Evolutionary conservation across 2,797 vertebrate genomes (phyloP).

Genomic region (Ispidina picta): DNA sequence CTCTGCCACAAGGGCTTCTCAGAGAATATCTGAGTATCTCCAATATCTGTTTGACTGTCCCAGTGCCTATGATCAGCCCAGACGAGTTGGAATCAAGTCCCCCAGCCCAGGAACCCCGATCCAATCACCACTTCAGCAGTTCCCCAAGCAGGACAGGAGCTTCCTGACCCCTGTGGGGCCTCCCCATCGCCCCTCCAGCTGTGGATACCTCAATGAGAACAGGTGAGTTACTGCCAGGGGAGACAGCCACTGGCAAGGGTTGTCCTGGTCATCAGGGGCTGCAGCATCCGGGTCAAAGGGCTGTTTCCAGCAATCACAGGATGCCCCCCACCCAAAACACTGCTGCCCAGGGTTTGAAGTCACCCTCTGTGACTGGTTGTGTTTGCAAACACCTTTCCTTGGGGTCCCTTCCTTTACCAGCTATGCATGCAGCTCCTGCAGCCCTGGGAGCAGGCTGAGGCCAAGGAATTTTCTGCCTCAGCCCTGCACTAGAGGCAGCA

Average conservation of each 20-base stretch:
- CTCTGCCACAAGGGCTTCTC: not conserved
- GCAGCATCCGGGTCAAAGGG: not conserved
- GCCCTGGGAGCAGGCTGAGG: not conserved
- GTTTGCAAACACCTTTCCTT: not conserved
- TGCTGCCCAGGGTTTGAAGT: not conserved
- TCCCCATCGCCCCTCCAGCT: constrained; percentile 75
- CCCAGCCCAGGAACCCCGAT: constrained; percentile 81
- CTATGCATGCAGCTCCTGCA: rapidly evolving
- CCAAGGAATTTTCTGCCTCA: not conserved
- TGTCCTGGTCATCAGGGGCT: not conserved
- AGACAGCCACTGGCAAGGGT: not conserved
- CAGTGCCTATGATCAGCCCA: constrained; percentile 93
- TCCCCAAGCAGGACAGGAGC: constrained; percentile 84
- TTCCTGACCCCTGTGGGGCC: constrained; percentile 85
- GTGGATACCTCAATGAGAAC: constrained; percentile 77
- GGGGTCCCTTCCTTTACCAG: not conserved
- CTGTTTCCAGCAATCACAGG: not conserved
- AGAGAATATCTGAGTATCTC: not conserved
- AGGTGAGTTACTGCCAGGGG: constrained; percentile 72
- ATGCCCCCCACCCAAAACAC: not conserved
- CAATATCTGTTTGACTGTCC: constrained; percentile 2
- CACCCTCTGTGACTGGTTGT: not conserved
- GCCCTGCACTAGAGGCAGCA: not conserved
- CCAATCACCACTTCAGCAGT: constrained; percentile 87
- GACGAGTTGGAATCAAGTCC: constrained; percentile 82